phyloP scores from a whole-genome alignment of 2,113 vertebrate species.

The Xiphophorus hellerii region DNA sequence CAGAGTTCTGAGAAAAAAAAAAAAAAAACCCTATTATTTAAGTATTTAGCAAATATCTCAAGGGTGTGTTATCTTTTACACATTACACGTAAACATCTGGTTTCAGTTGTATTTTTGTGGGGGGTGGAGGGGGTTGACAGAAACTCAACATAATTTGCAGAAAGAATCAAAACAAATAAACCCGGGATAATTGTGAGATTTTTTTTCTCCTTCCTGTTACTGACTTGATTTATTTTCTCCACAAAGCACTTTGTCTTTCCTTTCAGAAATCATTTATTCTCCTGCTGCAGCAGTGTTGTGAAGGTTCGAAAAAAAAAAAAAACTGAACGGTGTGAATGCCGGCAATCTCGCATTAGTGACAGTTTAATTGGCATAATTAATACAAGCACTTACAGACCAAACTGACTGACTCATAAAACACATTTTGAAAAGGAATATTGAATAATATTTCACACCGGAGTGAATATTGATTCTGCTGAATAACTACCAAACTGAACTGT shows the following conservation, averaged over 20 bases:
- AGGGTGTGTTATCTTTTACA: too few relatives aligned
- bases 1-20: slow-evolving; percentile 81
- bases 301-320: slow-evolving; percentile 16
- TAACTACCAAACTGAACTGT: neutral
- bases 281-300: slow-evolving; percentile 4
- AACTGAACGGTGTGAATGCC: slow-evolving; percentile 16
- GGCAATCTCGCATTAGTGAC: slow-evolving; percentile 20
- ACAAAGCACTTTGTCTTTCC: slow-evolving; percentile 31
- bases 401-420: slow-evolving; percentile 3
- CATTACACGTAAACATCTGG: neutral
- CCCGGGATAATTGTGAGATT: slow-evolving; percentile 11
- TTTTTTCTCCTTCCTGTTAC: neutral
- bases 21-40: too few relatives aligned
- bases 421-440: too few relatives aligned
- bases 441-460: neutral
- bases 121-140: neutral
- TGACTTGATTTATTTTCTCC: slow-evolving; percentile 3
- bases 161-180: neutral
- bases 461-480: neutral
- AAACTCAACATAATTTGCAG: neutral
- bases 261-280: slow-evolving; percentile 18
- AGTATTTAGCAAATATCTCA: too few relatives aligned
- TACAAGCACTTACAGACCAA: neutral
- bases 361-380: slow-evolving; percentile 17
- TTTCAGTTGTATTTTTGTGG: neutral